These are phyloP conservation scores for Trachemys scripta DNA, from an alignment of 2,113 vertebrate species.

Conservation along the genomic window DNA sequence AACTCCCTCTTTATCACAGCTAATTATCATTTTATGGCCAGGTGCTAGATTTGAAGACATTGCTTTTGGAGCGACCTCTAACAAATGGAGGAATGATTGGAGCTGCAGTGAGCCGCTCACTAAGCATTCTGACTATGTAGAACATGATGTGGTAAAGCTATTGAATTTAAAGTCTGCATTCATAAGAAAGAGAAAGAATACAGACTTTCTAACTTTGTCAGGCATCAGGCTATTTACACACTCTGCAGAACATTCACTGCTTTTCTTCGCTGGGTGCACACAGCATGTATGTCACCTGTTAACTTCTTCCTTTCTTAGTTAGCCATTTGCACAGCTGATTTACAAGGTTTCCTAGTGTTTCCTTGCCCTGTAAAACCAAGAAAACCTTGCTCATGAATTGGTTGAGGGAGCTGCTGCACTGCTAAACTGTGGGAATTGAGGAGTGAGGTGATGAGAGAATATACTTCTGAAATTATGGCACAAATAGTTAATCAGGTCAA, in stretches of 20 bases:
- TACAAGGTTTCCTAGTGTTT: not conserved
- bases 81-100: not conserved
- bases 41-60: constrained; percentile 10
- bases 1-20: constrained; percentile 52
- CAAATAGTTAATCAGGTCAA: constrained; percentile 32
- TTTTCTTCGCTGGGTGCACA: not conserved
- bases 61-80: constrained; percentile 33
- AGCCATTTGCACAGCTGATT: not conserved
- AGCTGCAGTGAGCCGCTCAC: not conserved
- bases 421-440: not conserved
- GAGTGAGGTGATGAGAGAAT: not conserved
- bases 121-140: not conserved
- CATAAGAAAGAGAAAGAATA: not conserved
- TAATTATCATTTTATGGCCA: constrained; percentile 60
- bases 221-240: not conserved
- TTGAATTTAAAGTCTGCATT: not conserved
- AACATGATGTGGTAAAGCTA: not conserved
- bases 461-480: constrained; percentile 7
- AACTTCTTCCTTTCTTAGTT: not conserved
- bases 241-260: constrained; percentile 15
- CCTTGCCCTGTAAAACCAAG: not conserved
- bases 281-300: not conserved
- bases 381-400: not conserved
- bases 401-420: not conserved
- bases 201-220: not conserved